Base-by-base conservation (phyloP, 1,140 invertebrate species). In the Semibalanus balanoides region DNA sequence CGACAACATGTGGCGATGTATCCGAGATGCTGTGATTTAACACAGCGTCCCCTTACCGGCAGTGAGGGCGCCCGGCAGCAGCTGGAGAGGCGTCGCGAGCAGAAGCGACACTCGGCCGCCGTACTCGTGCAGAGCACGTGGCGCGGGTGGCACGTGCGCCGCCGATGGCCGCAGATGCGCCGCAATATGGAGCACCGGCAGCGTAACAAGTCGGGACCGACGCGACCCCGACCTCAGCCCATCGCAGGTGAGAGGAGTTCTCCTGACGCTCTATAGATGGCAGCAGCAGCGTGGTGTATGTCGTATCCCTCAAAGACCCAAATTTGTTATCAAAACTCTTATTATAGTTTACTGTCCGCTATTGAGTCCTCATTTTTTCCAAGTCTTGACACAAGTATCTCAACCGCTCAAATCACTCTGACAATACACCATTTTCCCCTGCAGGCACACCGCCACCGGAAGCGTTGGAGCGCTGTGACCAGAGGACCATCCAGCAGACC, bases 1-100 rank as follows among this genome's bases (percentile, higher is more conserved):
- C 35, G n/a, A n/a, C n/a, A n/a, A n/a, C n/a, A n/a, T n/a, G n/a
- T n/a, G n/a, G n/a, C n/a, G n/a, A n/a, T n/a, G n/a, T n/a, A n/a
- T n/a, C n/a, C n/a, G n/a, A n/a, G n/a, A n/a, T n/a, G n/a, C n/a
- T n/a, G n/a, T n/a, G n/a, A n/a, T n/a, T n/a, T n/a, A n/a, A n/a
- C 35, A 40, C 35, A 17, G 5, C 35, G 35, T 17, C 35, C 17
- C 22, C 22, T 19, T 64, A 72, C 73, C 81, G 83, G 30, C 77
- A 96, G 94, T 85, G 95, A 97, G 85, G 92, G 93, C 14, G 93
- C 95, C 78, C 87, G 95, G 28, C 95, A 97, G 84, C 88, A 93
- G 78, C 84, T 96, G 74, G 95, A 97, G 85, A 88, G 89, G 77
- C 84, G 94, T 79, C 86, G 94, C 75, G 88, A 88, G 25, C 90